These are phyloP conservation scores for Lucilia cuprina DNA, from an alignment of 1,140 invertebrate genomes.

Conservation along the genomic window DNA sequence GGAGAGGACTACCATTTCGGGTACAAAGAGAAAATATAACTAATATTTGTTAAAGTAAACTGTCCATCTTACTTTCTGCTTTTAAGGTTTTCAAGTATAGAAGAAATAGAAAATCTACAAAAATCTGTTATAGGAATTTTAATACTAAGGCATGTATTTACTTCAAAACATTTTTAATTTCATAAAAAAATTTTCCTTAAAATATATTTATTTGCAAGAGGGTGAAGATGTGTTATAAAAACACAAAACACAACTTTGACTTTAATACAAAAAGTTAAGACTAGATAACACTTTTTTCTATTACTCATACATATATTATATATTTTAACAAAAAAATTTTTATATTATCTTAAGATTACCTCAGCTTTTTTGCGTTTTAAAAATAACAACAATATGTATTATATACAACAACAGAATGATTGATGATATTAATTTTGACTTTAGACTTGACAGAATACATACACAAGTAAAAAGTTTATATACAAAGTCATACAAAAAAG, in stretches of 20 bases:
- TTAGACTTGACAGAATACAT: neutral
- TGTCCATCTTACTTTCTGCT: too few relatives aligned
- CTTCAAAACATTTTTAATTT: neutral
- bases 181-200: neutral
- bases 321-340: too few relatives aligned
- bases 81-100: too few relatives aligned
- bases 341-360: neutral
- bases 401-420: neutral
- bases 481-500: neutral
- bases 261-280: conserved; percentile 3
- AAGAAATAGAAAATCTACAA: too few relatives aligned
- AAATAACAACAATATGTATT: neutral
- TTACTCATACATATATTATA: neutral
- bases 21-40: too few relatives aligned
- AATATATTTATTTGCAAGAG: too few relatives aligned
- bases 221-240: too few relatives aligned
- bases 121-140: too few relatives aligned
- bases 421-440: conserved; percentile 11
- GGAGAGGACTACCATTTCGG: too few relatives aligned
- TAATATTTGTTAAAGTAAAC: too few relatives aligned
- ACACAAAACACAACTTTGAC: neutral
- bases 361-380: neutral
- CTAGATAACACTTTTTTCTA: conserved; percentile 1
- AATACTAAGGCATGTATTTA: neutral
- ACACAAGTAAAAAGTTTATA: neutral